Evolutionary conservation across 2,888 invertebrate species (phyloP), one percentile per base, ranked within the genome.

Genomic region (Tachina lurida): DNA sequence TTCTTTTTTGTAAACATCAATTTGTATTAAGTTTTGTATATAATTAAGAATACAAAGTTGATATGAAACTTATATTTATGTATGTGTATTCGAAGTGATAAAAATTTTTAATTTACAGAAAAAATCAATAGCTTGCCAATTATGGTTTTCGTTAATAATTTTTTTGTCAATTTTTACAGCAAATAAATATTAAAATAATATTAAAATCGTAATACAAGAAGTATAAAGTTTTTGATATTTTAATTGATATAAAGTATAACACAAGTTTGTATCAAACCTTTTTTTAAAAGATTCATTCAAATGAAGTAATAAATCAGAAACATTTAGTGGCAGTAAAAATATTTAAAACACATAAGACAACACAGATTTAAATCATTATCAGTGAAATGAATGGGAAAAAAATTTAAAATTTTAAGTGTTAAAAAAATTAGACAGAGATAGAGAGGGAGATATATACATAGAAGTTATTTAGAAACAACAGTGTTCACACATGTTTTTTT

Each of bases 281-380:
- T 12, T 58, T 15, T 58, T 62, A 10, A 43, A 43, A 19, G 43
- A 7, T 43, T 10, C 4, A 10, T 17, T 3, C 43, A 17, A 43
- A 70, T 54, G 15, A 54, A 43, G 22, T 12, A 43, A 43, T 63
- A 45, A 45, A 19, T 43, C 3, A 63, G 17, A 67, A 49, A 49
- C n/a, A 60, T 39, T 39, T 4, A 60, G 52, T 58, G 45, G 10
- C 41, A 39, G 43, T 19, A 49, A 3, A 60, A 60, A 77, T 60
- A 68, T 68, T 77, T 22, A 71, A 77, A 54, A 78, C 19, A 71
- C n/a, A 70, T 17, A 63, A 54, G 31, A 60, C 70, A 71, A 79
- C 71, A 73, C 39, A 54, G 19, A 63, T 49, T 60, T 45, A 17
- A 39, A 65, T 17, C 15, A 54, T 15, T 15, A 45, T 31, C 17